These are phyloP conservation scores for Enteromius mattozi DNA, from an alignment of 2,797 vertebrate genomes.

Conservation along the genomic window DNA sequence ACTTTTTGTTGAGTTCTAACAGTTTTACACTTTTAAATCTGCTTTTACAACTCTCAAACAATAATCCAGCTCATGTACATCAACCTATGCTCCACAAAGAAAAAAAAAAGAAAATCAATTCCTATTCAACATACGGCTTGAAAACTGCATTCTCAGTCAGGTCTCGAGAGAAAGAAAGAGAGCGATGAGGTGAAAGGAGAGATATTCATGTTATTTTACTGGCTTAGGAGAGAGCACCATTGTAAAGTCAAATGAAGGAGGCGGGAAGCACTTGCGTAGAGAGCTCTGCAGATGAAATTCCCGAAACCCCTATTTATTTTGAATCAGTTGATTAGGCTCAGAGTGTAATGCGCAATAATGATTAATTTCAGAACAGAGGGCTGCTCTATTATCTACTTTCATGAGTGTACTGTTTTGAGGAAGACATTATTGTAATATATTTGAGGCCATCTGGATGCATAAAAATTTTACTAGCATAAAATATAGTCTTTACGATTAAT, in stretches of 20 bases:
- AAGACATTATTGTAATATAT: constrained; percentile 54
- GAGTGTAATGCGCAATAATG: constrained; percentile 30
- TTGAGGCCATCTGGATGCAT: constrained; percentile 54
- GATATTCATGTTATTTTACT: constrained; percentile 24
- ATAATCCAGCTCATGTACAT: constrained; percentile 58
- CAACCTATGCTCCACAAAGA: constrained; percentile 61
- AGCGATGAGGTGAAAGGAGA: constrained; percentile 36
- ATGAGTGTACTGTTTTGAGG: constrained; percentile 38
- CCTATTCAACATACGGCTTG: constrained; percentile 64
- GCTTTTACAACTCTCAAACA: constrained; percentile 41
- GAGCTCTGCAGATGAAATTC: constrained; percentile 28
- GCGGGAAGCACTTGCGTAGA: constrained; percentile 1
- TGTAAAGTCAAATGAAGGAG: constrained; percentile 40
- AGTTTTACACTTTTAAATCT: constrained; percentile 4
- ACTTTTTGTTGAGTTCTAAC: not conserved
- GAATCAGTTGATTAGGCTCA: constrained; percentile 35
- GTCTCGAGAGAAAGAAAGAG: constrained; percentile 34
- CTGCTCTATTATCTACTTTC: constrained; percentile 48
- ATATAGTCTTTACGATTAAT: constrained; percentile 31
- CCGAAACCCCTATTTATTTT: constrained; percentile 20
- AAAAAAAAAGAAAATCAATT: constrained; percentile 66
- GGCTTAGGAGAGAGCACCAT: constrained; percentile 9
- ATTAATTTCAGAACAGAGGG: constrained; percentile 47
- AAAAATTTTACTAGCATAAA: constrained; percentile 42
- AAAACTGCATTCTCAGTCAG: constrained; percentile 71